phyloP scores from a whole-genome alignment of 2,113 vertebrate genomes.

The Gadus macrocephalus region DNA sequence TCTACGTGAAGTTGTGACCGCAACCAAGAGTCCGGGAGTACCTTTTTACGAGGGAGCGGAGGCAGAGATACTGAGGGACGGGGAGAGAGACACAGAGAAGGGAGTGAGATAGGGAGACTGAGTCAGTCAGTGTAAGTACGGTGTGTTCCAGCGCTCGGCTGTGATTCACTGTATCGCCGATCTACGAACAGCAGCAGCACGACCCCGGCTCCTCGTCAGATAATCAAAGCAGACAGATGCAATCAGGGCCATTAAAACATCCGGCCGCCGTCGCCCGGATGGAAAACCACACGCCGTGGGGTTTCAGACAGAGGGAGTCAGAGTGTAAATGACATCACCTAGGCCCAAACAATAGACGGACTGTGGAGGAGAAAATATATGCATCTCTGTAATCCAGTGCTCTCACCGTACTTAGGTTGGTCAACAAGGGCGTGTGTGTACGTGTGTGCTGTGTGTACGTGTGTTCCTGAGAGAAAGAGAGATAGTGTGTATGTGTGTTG shows the following conservation, averaged over 20 bases:
- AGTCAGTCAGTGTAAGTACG: conserved; percentile 39
- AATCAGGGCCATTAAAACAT: conserved; percentile 47
- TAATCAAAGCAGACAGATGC: conserved; percentile 48
- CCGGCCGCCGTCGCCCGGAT: conserved; percentile 35
- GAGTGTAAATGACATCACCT: conserved; percentile 33
- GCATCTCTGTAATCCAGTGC: conserved; percentile 9
- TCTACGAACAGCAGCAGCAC: conserved; percentile 30
- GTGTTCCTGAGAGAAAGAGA: not conserved
- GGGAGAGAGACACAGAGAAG: not conserved
- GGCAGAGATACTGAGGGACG: not conserved
- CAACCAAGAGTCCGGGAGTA: conserved; percentile 9
- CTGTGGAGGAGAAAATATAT: conserved; percentile 2
- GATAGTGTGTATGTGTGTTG: not conserved
- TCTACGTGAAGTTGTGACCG: too few relatives aligned
- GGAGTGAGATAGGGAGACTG: not conserved
- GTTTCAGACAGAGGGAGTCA: conserved; percentile 38
- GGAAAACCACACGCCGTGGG: conserved; percentile 38
- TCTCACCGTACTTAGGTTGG: conserved; percentile 29
- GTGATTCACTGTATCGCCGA: conserved; percentile 46
- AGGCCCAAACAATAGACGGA: conserved; percentile 14
- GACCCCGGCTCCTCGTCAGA: conserved; percentile 31
- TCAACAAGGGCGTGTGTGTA: conserved; percentile 1
- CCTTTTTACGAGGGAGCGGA: conserved; percentile 31
- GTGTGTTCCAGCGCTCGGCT: conserved; percentile 33
- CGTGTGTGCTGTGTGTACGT: not conserved